Percentiles rank a stretch among this genome's conserved stretches.
phyloP scores from a whole-genome alignment of 2,888 invertebrate genomes.

The Heliconius cydno region DNA sequence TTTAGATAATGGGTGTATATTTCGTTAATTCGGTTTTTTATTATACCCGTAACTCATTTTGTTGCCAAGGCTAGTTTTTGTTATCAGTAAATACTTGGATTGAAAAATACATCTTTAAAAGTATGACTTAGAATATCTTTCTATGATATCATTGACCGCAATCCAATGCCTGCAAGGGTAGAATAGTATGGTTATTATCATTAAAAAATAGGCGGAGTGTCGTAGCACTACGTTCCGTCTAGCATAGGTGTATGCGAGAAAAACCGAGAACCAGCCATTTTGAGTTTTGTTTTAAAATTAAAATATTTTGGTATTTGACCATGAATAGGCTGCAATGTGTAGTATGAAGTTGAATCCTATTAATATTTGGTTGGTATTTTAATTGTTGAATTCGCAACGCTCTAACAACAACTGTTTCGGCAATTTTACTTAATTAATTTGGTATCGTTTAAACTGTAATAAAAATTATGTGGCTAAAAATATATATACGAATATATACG shows the following conservation, averaged over 20 bases:
- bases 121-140: too few species aligned
- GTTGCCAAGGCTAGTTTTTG: conserved; percentile 5
- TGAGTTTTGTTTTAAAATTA: not conserved
- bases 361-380: conserved; percentile 14
- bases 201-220: not conserved
- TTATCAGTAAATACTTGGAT: not conserved
- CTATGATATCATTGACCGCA: too few species aligned
- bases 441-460: not conserved
- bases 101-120: too few species aligned
- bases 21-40: conserved; percentile 1
- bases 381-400: conserved; percentile 20
- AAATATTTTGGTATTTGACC: conserved; percentile 4
- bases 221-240: not conserved
- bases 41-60: not conserved
- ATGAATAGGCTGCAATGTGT: not conserved
- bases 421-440: conserved; percentile 6
- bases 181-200: too few species aligned
- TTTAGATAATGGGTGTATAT: not conserved
- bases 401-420: conserved; percentile 11
- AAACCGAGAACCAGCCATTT: too few species aligned
- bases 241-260: too few species aligned
- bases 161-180: too few species aligned
- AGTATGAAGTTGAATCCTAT: conserved; percentile 6
- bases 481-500: too few species aligned
- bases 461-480: too few species aligned